phyloP scores from a whole-genome alignment of 2,888 invertebrate genomes.

The Spialia ferax region DNA sequence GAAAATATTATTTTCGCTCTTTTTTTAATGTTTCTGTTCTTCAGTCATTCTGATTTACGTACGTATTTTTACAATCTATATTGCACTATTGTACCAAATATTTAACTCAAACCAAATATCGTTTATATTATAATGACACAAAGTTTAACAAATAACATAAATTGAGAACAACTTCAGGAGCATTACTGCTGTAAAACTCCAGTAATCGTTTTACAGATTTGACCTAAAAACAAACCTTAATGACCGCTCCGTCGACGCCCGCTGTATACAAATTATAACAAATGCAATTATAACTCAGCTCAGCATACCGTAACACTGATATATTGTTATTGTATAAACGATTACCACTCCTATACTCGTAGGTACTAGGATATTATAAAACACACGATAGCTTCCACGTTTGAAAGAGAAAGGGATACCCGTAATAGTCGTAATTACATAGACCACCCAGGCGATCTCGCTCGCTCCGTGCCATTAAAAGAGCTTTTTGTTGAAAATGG shows the following conservation, averaged over 20 bases:
- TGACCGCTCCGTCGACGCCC: constrained; percentile 18
- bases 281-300: constrained; percentile 37
- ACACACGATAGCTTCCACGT: constrained; percentile 17
- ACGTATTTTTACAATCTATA: too few species aligned
- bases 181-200: not conserved
- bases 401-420: constrained; percentile 59
- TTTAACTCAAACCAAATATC: not conserved
- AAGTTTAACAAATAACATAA: not conserved
- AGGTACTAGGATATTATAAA: too few species aligned
- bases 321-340: constrained; percentile 31
- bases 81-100: too few species aligned
- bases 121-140: not conserved
- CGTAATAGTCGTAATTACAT: constrained; percentile 70
- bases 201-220: constrained; percentile 13
- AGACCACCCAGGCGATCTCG: constrained; percentile 75
- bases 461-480: constrained; percentile 61
- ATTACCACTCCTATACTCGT: constrained; percentile 24
- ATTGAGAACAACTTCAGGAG: not conserved
- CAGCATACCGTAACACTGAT: constrained; percentile 33
- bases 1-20: too few species aligned
- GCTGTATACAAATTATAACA: constrained; percentile 21
- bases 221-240: constrained; percentile 23
- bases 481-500: constrained; percentile 69
- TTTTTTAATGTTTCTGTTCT: too few species aligned
- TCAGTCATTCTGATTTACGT: not conserved